These are phyloP conservation scores for Fratercula arctica DNA, from an alignment of 2,797 vertebrate species.

Conservation along the genomic window DNA sequence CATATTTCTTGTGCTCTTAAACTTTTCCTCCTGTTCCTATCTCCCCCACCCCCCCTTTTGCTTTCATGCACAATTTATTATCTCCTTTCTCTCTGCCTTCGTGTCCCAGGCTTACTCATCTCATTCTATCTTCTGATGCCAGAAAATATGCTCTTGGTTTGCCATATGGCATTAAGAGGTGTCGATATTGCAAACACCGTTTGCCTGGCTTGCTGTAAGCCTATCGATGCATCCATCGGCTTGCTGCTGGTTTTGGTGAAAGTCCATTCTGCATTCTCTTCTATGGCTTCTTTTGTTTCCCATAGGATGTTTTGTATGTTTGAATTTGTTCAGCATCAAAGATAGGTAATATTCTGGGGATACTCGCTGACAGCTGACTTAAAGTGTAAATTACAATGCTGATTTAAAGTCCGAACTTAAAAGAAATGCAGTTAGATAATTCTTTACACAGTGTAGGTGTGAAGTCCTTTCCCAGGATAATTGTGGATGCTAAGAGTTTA, in stretches of 20 bases:
- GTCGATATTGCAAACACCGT: background rate
- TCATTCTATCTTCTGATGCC: background rate
- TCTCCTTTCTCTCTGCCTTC: background rate
- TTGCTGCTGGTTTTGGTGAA: background rate
- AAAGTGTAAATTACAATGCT: constrained; percentile 18
- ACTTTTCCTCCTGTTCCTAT: constrained; percentile 14
- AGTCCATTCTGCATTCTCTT: background rate
- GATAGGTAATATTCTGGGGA: background rate
- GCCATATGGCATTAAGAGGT: constrained; percentile 13
- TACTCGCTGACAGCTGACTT: background rate
- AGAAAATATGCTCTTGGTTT: background rate
- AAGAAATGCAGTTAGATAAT: background rate
- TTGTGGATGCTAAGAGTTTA: background rate
- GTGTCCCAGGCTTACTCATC: background rate
- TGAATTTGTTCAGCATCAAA: background rate
- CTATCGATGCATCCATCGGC: background rate
- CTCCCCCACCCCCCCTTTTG: rapidly evolving
- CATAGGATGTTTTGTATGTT: background rate
- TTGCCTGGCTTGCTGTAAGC: background rate
- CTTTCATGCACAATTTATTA: background rate
- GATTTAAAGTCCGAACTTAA: background rate
- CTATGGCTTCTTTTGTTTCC: background rate
- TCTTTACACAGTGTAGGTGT: background rate
- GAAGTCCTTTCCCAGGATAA: background rate
- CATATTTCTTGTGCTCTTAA: constrained; percentile 12